Evolutionary conservation across 2,888 invertebrate genomes (phyloP).

Genomic region (Agriopis leucophaearia): DNA sequence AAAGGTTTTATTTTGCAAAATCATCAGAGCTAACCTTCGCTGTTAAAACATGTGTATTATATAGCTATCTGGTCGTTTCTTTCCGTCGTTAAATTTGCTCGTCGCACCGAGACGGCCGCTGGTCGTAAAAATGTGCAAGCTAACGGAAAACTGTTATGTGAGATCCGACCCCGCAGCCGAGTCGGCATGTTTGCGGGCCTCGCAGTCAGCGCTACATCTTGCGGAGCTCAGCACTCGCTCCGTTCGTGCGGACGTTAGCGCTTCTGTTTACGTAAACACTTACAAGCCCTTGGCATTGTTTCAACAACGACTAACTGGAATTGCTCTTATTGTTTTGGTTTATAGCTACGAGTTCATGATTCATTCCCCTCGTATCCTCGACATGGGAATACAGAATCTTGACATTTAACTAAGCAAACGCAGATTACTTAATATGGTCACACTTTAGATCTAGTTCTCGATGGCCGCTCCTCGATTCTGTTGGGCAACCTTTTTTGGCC

Average conservation of each 20-base stretch:
- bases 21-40: constrained; percentile 5
- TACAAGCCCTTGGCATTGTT: constrained; percentile 35
- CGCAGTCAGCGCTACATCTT: constrained; percentile 39
- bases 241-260: constrained; percentile 29
- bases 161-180: constrained; percentile 39
- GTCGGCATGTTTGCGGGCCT: constrained; percentile 37
- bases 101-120: constrained; percentile 48
- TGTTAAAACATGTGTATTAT: constrained; percentile 15
- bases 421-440: constrained; percentile 26
- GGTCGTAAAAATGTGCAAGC: constrained; percentile 77
- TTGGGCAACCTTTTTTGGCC: constrained; percentile 39
- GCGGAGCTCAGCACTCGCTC: constrained; percentile 28
- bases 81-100: constrained; percentile 45
- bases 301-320: constrained; percentile 26
- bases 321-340: constrained; percentile 19
- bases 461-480: constrained; percentile 32
- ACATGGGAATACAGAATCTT: constrained; percentile 30
- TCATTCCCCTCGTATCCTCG: constrained; percentile 6
- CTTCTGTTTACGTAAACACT: constrained; percentile 37
- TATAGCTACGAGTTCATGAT: constrained; percentile 22
- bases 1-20: neutral
- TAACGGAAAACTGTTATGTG: constrained; percentile 67
- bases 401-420: constrained; percentile 19
- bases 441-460: constrained; percentile 25
- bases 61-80: constrained; percentile 26